phyloP scores from a whole-genome alignment of 1,140 invertebrate species.

The Diorhabda elongata region DNA sequence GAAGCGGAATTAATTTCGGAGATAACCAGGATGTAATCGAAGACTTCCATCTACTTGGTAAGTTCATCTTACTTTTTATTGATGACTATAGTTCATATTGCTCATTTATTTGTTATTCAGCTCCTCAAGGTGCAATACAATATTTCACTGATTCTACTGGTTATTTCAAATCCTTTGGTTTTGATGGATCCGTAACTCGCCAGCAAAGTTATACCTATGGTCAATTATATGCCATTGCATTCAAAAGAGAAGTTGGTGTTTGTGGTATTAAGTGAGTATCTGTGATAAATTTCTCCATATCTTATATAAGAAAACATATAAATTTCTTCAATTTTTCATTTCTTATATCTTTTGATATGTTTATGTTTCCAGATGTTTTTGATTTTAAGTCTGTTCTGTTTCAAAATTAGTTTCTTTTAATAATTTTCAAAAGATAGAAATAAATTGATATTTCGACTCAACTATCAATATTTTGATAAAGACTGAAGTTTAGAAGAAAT shows the following conservation, averaged over 20 bases:
- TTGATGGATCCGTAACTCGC: constrained; percentile 50
- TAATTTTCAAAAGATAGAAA: no score
- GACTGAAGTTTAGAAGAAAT: no score
- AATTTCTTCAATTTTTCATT: no score
- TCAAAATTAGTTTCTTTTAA: no score
- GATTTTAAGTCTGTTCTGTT: no score
- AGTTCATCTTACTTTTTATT: constrained; percentile 4
- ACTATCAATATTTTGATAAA: no score
- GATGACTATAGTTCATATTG: not conserved
- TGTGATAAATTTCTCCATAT: no score
- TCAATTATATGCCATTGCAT: constrained; percentile 50
- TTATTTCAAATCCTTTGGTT: constrained; percentile 60
- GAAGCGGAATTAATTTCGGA: constrained; percentile 17
- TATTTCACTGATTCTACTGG: constrained; percentile 58
- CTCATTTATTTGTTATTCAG: constrained; percentile 40
- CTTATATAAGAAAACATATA: no score
- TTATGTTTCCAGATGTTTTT: no score
- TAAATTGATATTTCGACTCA: no score
- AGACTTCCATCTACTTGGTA: constrained; percentile 38
- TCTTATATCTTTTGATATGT: no score
- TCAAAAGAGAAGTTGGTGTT: constrained; percentile 35
- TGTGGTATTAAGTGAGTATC: constrained; percentile 27
- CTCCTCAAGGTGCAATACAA: constrained; percentile 61
- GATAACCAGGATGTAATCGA: constrained; percentile 22
- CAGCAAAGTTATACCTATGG: constrained; percentile 47